Evolutionary conservation across 1,140 invertebrate species (phyloP).

Genomic region (Polypedilum pembai): DNA sequence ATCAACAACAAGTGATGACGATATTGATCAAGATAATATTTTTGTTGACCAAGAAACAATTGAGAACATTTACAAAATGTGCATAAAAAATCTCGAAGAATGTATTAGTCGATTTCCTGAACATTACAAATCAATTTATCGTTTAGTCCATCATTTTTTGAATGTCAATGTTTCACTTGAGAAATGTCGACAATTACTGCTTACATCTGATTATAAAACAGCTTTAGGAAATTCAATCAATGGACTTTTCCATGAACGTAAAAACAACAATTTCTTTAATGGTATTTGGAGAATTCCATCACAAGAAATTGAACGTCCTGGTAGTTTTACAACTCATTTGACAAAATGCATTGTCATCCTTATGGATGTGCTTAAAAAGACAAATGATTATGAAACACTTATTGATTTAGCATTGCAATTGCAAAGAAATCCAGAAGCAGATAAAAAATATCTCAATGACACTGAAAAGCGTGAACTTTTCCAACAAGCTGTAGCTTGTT

Average conservation of each 20-base stretch:
- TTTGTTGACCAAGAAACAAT: constrained; percentile 43
- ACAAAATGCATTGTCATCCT: constrained; percentile 72
- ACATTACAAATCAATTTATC: constrained; percentile 88
- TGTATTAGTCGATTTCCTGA: constrained; percentile 78
- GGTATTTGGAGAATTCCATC: constrained; percentile 87
- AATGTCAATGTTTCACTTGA: constrained; percentile 55
- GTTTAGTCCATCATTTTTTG: constrained; percentile 76
- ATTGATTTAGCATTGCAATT: constrained; percentile 72
- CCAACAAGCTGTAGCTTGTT: constrained; percentile 31
- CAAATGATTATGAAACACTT: constrained; percentile 72
- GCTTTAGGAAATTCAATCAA: constrained; percentile 55
- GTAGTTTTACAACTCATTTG: constrained; percentile 87
- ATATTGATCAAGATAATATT: constrained; percentile 37
- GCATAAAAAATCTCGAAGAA: constrained; percentile 70
- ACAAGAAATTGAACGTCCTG: constrained; percentile 82
- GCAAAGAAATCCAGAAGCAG: constrained; percentile 67
- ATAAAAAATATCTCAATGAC: constrained; percentile 62
- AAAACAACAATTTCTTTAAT: constrained; percentile 82
- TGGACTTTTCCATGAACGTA: constrained; percentile 79
- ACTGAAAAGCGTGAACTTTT: constrained; percentile 33
- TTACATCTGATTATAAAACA: constrained; percentile 55
- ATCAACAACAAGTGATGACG: constrained; percentile 42
- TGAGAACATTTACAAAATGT: constrained; percentile 47
- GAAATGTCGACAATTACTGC: constrained; percentile 62
- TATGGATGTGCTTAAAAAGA: constrained; percentile 69